Evolutionary conservation across 2,797 vertebrate genomes (phyloP).

Genomic region (Acrocephalus scirpaceus): DNA sequence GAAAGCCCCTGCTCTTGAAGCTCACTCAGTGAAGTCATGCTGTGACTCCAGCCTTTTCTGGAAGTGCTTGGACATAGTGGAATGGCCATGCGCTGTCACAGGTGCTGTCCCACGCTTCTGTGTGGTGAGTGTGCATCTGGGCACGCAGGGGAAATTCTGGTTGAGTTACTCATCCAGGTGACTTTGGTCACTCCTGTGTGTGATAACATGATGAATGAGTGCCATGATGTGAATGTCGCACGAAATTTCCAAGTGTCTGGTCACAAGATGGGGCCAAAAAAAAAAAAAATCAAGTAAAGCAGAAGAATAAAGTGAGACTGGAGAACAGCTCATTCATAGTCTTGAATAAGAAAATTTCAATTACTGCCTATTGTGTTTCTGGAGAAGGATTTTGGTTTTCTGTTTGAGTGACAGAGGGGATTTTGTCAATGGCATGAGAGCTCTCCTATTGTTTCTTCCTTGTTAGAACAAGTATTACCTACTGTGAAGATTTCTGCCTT

Average conservation of each 20-base stretch:
- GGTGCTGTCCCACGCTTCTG: background rate
- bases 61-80: background rate
- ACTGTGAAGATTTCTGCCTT: background rate
- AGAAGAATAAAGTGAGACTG: background rate
- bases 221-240: accelerated
- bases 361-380: background rate
- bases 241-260: background rate
- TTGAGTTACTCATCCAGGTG: background rate
- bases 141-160: background rate
- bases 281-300: background rate
- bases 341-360: background rate
- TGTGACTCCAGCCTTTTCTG: background rate
- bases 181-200: background rate
- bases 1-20: background rate
- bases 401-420: background rate
- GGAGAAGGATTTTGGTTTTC: background rate
- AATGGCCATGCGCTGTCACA: accelerated
- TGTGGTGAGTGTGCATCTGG: background rate
- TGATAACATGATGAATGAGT: background rate
- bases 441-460: background rate
- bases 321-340: background rate
- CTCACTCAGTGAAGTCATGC: background rate
- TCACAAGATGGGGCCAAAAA: background rate
- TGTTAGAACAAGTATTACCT: background rate
- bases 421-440: background rate